Conservation (phyloP, 1,140 invertebrate species). For the Drosophila micromelanica region DNA sequence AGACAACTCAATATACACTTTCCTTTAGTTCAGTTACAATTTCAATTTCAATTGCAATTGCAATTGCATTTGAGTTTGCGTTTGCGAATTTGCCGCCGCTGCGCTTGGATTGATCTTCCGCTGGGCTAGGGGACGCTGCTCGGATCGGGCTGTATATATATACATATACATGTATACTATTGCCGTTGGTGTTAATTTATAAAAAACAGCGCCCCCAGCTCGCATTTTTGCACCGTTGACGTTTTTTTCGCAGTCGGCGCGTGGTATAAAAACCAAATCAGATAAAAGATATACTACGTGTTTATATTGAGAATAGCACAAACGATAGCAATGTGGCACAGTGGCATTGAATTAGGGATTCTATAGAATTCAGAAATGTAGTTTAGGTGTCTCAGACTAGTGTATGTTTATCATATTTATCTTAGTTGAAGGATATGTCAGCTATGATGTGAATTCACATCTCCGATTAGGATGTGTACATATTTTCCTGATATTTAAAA, state of each 20-base stretch:
- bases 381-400: too few species aligned
- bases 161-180: too few species aligned
- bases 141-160: constrained; percentile 3
- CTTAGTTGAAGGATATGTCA: too few species aligned
- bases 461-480: too few species aligned
- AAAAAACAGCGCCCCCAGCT: constrained; percentile 63
- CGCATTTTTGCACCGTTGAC: constrained; percentile 65
- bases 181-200: constrained; percentile 59
- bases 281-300: constrained; percentile 72
- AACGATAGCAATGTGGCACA: constrained; percentile 36
- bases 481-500: too few species aligned
- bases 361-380: too few species aligned
- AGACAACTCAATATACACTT: constrained; percentile 62
- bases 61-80: constrained; percentile 31
- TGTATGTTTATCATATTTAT: too few species aligned
- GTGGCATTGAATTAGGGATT: constrained; percentile 29
- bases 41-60: constrained; percentile 40
- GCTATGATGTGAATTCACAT: too few species aligned
- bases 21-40: constrained; percentile 60
- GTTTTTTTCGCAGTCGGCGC: constrained; percentile 68
- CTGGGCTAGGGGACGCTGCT: constrained; percentile 9
- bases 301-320: constrained; percentile 69
- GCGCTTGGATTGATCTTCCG: constrained; percentile 59
- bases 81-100: constrained; percentile 49
- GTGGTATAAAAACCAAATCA: constrained; percentile 65